Evolutionary conservation across 2,113 vertebrate genomes (phyloP).

Genomic region (Notarius quadriscutis): DNA sequence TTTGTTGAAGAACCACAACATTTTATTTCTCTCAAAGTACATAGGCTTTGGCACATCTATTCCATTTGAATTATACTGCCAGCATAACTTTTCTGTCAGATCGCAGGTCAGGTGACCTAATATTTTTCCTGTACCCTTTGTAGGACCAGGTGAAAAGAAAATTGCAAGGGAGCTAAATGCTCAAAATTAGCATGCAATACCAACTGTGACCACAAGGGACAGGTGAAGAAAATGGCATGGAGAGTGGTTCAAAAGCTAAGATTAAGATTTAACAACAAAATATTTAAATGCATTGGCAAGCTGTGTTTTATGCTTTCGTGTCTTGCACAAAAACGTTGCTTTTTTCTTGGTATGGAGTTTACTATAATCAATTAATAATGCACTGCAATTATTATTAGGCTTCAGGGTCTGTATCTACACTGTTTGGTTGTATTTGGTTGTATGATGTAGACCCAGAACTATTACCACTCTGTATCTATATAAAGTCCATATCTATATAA

Average conservation of each 20-base stretch:
- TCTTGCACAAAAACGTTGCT: background rate
- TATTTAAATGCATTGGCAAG: background rate
- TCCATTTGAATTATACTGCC: background rate
- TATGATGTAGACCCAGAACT: no score
- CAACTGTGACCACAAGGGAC: background rate
- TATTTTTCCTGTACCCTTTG: background rate
- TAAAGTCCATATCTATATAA: no score
- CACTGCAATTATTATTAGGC: no score
- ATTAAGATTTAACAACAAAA: background rate
- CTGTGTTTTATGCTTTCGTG: background rate
- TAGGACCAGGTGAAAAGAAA: background rate
- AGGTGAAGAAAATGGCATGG: background rate
- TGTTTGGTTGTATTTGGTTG: no score
- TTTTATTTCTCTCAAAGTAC: no score
- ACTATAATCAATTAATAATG: no score
- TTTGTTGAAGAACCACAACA: no score
- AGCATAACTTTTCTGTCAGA: background rate
- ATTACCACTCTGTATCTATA: no score
- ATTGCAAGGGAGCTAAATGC: background rate
- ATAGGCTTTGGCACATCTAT: no score
- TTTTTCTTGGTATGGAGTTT: no score
- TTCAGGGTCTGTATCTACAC: no score
- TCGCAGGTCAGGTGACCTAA: background rate
- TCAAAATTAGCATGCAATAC: background rate
- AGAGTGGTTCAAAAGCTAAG: background rate